phyloP scores from a whole-genome alignment of 2,797 vertebrate genomes.

The Schizopygopsis malacanthus region DNA sequence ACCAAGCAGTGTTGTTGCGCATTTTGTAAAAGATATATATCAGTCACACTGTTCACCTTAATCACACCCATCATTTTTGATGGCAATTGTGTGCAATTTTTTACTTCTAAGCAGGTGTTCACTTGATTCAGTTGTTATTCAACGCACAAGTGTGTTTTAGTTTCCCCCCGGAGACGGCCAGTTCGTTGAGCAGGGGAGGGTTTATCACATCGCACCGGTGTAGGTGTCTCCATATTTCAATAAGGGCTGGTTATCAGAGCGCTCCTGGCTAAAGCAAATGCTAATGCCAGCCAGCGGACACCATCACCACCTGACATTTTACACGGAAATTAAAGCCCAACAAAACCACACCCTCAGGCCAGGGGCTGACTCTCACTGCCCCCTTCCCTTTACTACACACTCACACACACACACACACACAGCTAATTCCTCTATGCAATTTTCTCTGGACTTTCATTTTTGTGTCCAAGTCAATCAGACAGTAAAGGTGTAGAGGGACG shows the following conservation, averaged over 20 bases:
- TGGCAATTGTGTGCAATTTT: background rate
- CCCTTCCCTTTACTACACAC: constrained; percentile 11
- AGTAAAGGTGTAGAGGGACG: constrained; percentile 19
- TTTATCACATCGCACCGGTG: constrained; percentile 77
- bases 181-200: constrained; percentile 71
- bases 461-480: constrained; percentile 83
- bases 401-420: constrained; percentile 10
- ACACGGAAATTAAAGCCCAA: constrained; percentile 82
- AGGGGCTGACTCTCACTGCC: constrained; percentile 31
- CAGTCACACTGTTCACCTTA: background rate
- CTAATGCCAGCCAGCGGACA: constrained; percentile 87
- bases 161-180: constrained; percentile 64
- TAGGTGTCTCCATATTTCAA: constrained; percentile 65
- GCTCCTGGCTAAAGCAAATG: constrained; percentile 82
- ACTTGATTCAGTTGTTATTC: constrained; percentile 69
- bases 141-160: constrained; percentile 69
- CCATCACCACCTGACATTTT: constrained; percentile 88
- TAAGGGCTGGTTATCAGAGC: constrained; percentile 65
- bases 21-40: background rate
- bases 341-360: constrained; percentile 59
- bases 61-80: background rate
- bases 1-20: no score
- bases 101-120: constrained; percentile 2
- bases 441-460: constrained; percentile 75
- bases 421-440: constrained; percentile 57